phyloP scores from a whole-genome alignment of 2,888 invertebrate species.

The Cephus pygmeus region DNA sequence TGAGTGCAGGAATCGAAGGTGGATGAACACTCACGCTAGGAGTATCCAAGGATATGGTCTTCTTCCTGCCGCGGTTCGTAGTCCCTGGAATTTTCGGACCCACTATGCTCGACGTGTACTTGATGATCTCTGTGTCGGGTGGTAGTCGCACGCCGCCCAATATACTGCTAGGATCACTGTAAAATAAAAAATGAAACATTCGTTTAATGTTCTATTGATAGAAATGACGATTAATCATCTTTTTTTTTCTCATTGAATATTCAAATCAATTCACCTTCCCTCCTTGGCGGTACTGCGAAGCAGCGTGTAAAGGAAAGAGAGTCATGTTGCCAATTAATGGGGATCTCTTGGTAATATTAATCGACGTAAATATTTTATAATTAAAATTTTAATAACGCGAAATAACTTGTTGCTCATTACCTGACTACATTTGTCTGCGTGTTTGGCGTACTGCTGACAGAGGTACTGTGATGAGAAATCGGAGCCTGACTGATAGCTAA shows the following conservation, averaged over 20 bases:
- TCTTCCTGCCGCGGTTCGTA: conserved; percentile 87
- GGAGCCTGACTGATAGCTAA: conserved; percentile 40
- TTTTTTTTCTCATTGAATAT: background rate
- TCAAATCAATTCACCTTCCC: conserved; percentile 56
- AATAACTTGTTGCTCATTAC: conserved; percentile 35
- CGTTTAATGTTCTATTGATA: background rate
- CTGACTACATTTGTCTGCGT: conserved; percentile 63
- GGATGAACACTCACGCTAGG: conserved; percentile 73
- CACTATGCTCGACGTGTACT: conserved; percentile 88
- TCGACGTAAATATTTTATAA: background rate
- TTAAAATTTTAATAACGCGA: background rate
- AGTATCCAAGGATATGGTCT: conserved; percentile 88
- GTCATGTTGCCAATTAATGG: background rate
- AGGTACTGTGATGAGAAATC: conserved; percentile 37
- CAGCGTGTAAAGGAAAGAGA: conserved; percentile 36
- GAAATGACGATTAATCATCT: background rate
- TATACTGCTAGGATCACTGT: conserved; percentile 84
- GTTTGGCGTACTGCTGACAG: conserved; percentile 54
- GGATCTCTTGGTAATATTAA: background rate
- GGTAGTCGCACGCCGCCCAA: conserved; percentile 86
- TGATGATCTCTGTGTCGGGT: conserved; percentile 90
- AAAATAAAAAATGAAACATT: conserved; percentile 30
- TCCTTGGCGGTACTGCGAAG: conserved; percentile 57
- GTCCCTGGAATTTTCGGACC: conserved; percentile 88
- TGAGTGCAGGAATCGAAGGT: conserved; percentile 61